These are phyloP conservation scores for Branchinecta sandiegonensis DNA, from an alignment of 2,888 invertebrate genomes.

Conservation along the genomic window DNA sequence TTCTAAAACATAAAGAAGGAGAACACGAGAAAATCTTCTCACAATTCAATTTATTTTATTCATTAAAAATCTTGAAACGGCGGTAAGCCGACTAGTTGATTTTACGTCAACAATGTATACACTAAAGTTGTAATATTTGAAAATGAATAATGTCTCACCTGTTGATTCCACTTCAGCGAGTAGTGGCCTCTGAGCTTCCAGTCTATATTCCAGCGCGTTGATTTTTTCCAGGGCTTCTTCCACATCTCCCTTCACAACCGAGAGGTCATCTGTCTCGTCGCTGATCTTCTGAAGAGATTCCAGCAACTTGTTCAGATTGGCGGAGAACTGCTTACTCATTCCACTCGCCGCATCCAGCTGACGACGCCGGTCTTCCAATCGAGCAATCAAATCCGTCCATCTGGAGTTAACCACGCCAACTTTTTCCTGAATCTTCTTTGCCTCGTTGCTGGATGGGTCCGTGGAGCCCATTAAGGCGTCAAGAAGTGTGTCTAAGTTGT, in stretches of 20 bases:
- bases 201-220: conserved; percentile 60
- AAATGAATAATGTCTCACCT: conserved; percentile 45
- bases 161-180: conserved; percentile 77
- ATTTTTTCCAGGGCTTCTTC: conserved; percentile 17
- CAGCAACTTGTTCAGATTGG: conserved; percentile 61
- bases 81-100: too few relatives aligned
- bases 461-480: conserved; percentile 51
- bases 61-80: too few relatives aligned
- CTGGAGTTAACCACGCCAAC: conserved; percentile 49
- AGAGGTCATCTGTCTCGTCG: conserved; percentile 61
- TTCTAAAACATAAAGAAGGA: too few relatives aligned
- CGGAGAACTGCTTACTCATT: conserved; percentile 82
- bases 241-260: not conserved
- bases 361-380: conserved; percentile 73
- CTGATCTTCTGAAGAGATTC: conserved; percentile 76
- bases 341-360: conserved; percentile 80
- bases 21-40: too few relatives aligned
- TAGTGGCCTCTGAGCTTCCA: conserved; percentile 74
- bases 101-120: too few relatives aligned
- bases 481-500: conserved; percentile 67
- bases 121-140: too few relatives aligned
- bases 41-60: too few relatives aligned
- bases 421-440: conserved; percentile 52
- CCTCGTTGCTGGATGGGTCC: conserved; percentile 45
- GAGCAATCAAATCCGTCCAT: conserved; percentile 66